Evolutionary conservation across 35 echinoderm and acorn worm genomes (phyloP), one percentile per base, ranked within the genome.

Genomic region (Heliocidaris erythrogramma): DNA sequence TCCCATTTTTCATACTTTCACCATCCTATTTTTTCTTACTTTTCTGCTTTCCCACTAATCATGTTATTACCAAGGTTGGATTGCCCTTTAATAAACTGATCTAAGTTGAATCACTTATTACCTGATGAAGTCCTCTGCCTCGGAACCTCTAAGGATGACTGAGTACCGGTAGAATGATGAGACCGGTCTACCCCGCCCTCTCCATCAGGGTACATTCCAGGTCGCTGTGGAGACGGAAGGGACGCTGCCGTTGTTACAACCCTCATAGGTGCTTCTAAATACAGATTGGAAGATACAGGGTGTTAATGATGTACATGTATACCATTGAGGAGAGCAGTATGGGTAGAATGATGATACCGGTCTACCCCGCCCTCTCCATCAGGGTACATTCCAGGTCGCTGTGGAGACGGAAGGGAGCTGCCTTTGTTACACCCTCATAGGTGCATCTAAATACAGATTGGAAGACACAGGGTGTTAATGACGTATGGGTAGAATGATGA

Each of bases 211-310:
- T 48, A 48, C 49, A 92, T 13, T n/a, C 91, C 91, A 2, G 91
- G 91, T 65, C 87, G n/a, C 86, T 96, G 95, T 30, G 95, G 95
- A n/a, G 86, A 47, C 2, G 93, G 95, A 18, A 94, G 59, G 3
- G 86, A 35, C 5, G 95, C 86, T 30, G 95, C 86, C 7, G 93
- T 96, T 5, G 95, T 96, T 29, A 96, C 49, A 2, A 96, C 95
- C n/a, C 95, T 87, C 47, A 93, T 96, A 71, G 95, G 95, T 86
- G 93, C 93, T 59, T 96, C 95, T 96, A 86, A 9, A 48, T 86
- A 42, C 35, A 42, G 35, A 42, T 42, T 42, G 35, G 3, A 42
- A 42, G 35, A 18, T 31, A 31, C n/a, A 92, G 47, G 32, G 17
- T 4, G 0, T 18, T n/a, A 1, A 84, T 84, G 14, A 84, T 18